Base-by-base conservation (phyloP, 2,113 vertebrate species). In the Bothrops jararaca region DNA sequence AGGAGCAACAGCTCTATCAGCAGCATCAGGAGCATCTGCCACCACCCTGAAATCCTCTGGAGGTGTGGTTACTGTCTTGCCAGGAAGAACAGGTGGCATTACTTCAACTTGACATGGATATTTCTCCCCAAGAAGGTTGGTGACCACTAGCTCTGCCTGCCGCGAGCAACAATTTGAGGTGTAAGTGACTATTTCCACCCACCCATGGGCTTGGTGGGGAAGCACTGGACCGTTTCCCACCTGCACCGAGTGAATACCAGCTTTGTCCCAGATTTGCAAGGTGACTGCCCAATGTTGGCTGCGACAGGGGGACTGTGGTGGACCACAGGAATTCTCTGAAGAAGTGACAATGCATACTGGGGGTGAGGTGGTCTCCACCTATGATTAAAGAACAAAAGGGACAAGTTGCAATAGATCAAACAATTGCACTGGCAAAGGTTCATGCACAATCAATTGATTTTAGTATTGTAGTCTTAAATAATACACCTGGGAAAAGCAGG, bases 111-210 rank as follows among this genome's bases (percentile, higher is more conserved):
- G 93, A 34, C 26, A 89, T 15, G 0, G 0, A 57, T 92, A 95
- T 95, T 91, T 96, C 93, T 92, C 97, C 96, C 80, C 96, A 96
- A 48, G 96, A 93, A 56, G 91, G 88, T 97, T 97, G 95, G 94
- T 97, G 53, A 98, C 95, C 91, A 96, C 94, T 91, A 98, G 90
- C 93, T 96, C 96, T 18, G 96, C 98, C 50, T 93, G 93, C 20
- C 86, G 94, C 15, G 93, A 97, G 93, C 95, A 98, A 94, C 97
- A 99, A 95, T 95, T 93, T 53, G 98, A 98, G 0, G 93, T 95
- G 94, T 98, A 98, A 18, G 34, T 92, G 92, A 96, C 92, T 88
- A 93, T 95, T 53, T 98, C n/a, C 24, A 93, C 34, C 50, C 53
- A 0, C 18, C 92, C 98, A 12, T 92, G 95, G 2, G 93, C 95